Percentiles rank a stretch among this genome's conserved stretches.
phyloP scores from a whole-genome alignment of 2,797 vertebrate genomes.

The Kryptopterus vitreolus region DNA sequence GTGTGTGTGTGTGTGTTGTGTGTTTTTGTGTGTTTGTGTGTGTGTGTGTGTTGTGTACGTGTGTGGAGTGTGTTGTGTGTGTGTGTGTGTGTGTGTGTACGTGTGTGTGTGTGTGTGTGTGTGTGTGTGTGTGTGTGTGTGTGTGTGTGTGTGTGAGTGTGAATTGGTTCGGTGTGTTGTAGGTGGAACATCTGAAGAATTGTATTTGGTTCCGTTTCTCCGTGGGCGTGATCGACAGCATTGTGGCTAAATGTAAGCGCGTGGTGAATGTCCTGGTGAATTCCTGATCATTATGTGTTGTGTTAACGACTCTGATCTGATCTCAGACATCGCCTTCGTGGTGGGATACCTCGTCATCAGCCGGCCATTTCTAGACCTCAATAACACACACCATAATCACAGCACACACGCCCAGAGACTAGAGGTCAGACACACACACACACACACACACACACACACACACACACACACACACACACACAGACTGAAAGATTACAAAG shows the following conservation, averaged over 20 bases:
- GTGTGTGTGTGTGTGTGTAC: neutral
- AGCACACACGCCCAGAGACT: slow-evolving; percentile 89
- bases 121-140: neutral
- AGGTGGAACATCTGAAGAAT: slow-evolving; percentile 93
- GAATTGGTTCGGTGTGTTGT: slow-evolving; percentile 14
- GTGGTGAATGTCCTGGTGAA: neutral
- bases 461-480: neutral
- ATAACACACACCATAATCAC: slow-evolving; percentile 81
- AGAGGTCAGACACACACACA: slow-evolving; percentile 76
- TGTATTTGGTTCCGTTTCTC: slow-evolving; percentile 96
- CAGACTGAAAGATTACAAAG: neutral
- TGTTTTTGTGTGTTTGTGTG: neutral
- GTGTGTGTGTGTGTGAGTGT: neutral
- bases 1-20: neutral
- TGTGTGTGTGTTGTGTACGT: neutral
- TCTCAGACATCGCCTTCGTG: slow-evolving; percentile 87
- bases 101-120: too few relatives aligned
- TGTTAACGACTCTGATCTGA: neutral
- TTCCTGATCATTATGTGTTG: neutral
- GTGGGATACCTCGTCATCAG: slow-evolving; percentile 96
- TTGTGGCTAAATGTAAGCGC: slow-evolving; percentile 94
- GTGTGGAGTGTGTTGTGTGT: neutral
- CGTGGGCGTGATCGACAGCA: slow-evolving; percentile 95
- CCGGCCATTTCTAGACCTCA: slow-evolving; percentile 84
- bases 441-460: slow-evolving; percentile 66